Evolutionary conservation across 2,888 invertebrate species (phyloP).

Genomic region (Exocentrus adspersus): DNA sequence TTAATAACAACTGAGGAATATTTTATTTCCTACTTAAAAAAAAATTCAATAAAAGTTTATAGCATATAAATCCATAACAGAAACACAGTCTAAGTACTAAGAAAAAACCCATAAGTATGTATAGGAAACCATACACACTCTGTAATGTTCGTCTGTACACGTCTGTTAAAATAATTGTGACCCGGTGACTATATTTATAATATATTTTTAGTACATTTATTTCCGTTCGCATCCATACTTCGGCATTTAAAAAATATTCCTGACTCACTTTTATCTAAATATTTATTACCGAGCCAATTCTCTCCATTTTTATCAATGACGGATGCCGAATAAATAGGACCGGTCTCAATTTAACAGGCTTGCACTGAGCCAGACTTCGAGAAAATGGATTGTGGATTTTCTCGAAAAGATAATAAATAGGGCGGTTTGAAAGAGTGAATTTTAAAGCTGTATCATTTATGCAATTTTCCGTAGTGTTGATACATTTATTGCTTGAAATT

Average conservation of each 20-base stretch:
- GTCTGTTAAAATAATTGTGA: constrained; percentile 26
- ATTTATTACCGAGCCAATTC: constrained; percentile 17
- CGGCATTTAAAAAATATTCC: constrained; percentile 22
- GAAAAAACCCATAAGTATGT: too few species aligned
- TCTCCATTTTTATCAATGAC: constrained; percentile 23
- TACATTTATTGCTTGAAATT: too few species aligned
- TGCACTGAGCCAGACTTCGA: not conserved
- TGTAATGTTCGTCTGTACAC: too few species aligned
- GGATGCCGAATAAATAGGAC: constrained; percentile 1
- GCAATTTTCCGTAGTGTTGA: too few species aligned
- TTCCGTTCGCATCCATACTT: constrained; percentile 19
- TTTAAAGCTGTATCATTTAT: too few species aligned
- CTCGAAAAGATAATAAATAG: constrained; percentile 15
- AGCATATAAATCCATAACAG: too few species aligned
- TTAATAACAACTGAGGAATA: too few species aligned
- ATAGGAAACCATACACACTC: too few species aligned
- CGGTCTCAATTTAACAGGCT: constrained; percentile 17
- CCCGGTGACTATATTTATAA: constrained; percentile 16
- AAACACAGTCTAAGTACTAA: too few species aligned
- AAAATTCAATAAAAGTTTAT: too few species aligned
- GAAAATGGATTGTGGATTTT: constrained; percentile 16
- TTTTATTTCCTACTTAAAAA: too few species aligned
- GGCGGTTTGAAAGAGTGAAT: too few species aligned
- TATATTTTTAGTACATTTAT: constrained; percentile 27
- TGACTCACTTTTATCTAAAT: constrained; percentile 32